Percentiles rank a stretch among this genome's conserved stretches.
Conservation (phyloP, 2,797 vertebrate species). For the Galagoides demidoff region DNA sequence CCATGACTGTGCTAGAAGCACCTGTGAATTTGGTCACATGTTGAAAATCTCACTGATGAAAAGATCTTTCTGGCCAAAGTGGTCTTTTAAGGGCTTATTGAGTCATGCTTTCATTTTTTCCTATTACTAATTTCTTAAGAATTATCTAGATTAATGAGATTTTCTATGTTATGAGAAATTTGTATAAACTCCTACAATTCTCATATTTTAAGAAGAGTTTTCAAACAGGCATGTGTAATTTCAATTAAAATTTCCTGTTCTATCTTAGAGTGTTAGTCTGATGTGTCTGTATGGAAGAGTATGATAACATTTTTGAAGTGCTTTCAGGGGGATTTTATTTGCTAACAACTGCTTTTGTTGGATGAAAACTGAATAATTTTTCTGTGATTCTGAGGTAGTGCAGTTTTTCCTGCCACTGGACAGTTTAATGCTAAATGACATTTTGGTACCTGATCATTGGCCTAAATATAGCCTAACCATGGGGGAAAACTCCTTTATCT, state of each 20-base stretch:
- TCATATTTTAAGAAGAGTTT: not conserved
- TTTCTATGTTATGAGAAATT: conserved; percentile 40
- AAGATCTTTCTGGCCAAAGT: not conserved
- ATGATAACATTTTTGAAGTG: not conserved
- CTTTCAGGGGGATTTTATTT: not conserved
- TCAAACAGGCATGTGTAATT: not conserved
- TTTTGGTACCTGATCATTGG: not conserved
- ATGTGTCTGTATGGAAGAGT: not conserved
- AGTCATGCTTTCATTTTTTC: conserved; percentile 24
- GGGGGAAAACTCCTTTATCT: not conserved
- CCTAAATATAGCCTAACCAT: not conserved
- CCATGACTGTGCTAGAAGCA: not conserved
- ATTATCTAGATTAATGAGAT: not conserved
- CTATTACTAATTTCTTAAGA: conserved; percentile 41
- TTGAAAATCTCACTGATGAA: conserved; percentile 6
- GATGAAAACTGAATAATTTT: conserved; percentile 14
- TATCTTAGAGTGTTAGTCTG: not conserved
- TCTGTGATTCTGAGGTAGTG: not conserved
- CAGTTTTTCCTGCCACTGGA: not conserved
- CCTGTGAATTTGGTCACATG: not conserved
- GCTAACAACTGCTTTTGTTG: not conserved
- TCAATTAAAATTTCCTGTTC: not conserved
- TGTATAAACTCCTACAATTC: not conserved
- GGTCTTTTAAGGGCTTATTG: conserved; percentile 26
- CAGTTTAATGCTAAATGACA: not conserved